These are phyloP conservation scores for Megalops atlanticus DNA, from an alignment of 2,113 vertebrate species.

Conservation along the genomic window DNA sequence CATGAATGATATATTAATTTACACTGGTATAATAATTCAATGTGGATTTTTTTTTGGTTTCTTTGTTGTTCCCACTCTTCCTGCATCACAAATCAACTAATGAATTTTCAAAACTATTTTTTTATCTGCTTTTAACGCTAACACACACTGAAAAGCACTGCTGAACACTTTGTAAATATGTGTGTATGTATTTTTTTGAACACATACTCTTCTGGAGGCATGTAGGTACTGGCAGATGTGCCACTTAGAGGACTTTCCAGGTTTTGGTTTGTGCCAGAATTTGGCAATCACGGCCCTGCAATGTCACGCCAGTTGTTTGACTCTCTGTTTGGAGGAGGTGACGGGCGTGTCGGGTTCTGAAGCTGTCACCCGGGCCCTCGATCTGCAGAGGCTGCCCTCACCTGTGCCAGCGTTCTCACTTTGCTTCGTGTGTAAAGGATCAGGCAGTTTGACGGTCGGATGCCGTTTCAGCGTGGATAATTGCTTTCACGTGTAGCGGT, in stretches of 20 bases:
- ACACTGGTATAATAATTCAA: background rate
- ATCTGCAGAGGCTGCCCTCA: background rate
- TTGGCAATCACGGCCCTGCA: constrained; percentile 68
- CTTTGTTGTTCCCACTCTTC: background rate
- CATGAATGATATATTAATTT: background rate
- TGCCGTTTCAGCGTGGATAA: background rate
- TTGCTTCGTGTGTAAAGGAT: too few relatives aligned
- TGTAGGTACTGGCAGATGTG: constrained; percentile 28
- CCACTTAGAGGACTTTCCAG: constrained; percentile 47
- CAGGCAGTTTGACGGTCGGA: background rate
- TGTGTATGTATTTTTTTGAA: background rate
- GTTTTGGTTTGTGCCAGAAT: constrained; percentile 61
- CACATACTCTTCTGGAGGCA: background rate
- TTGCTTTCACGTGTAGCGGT: background rate
- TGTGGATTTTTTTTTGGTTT: background rate
- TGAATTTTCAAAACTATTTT: background rate
- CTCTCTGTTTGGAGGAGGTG: too few relatives aligned
- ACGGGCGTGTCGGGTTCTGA: constrained; percentile 24
- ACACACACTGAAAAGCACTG: background rate
- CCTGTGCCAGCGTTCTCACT: background rate
- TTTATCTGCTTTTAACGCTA: background rate
- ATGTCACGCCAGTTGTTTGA: constrained; percentile 73
- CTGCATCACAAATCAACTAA: background rate
- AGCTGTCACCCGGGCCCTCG: background rate
- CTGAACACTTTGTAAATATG: too few relatives aligned